Evolutionary conservation across 23 tunicate genomes (phyloP).

Genomic region (Phallusia fumigata): DNA sequence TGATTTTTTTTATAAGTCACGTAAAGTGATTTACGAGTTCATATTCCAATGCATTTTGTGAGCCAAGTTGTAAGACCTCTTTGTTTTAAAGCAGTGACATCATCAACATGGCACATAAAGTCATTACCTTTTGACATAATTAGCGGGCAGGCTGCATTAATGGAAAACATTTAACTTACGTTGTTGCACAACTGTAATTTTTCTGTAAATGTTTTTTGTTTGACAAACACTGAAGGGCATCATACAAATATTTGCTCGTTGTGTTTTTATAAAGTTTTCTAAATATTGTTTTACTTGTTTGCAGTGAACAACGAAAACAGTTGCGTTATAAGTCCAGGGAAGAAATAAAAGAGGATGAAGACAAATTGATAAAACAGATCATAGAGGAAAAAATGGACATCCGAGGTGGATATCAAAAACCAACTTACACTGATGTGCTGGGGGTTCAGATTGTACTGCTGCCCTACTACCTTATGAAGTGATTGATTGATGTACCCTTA

Average conservation of each 20-base stretch:
- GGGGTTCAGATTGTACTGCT: constrained; percentile 71
- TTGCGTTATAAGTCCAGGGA: constrained; percentile 57
- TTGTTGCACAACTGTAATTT: no score
- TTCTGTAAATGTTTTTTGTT: no score
- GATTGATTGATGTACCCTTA: not conserved
- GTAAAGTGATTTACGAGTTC: no score
- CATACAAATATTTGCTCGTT: not conserved
- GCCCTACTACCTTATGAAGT: constrained; percentile 68
- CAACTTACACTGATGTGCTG: constrained; percentile 75
- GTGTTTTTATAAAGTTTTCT: not conserved
- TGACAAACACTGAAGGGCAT: no score
- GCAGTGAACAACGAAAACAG: constrained; percentile 58
- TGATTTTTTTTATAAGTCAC: no score
- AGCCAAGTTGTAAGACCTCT: no score
- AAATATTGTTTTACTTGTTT: not conserved
- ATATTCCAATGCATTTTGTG: no score
- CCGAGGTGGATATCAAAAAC: constrained; percentile 91
- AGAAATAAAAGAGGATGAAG: constrained; percentile 85
- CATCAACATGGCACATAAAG: no score
- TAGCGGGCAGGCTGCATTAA: no score
- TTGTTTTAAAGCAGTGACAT: no score
- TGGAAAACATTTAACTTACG: no score
- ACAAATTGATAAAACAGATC: constrained; percentile 53
- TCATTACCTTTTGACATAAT: no score
- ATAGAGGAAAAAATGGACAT: constrained; percentile 96